Percentiles rank a stretch among this genome's conserved stretches.
Conservation (phyloP, 2,113 vertebrate species). For the Gorsachius goisagi region DNA sequence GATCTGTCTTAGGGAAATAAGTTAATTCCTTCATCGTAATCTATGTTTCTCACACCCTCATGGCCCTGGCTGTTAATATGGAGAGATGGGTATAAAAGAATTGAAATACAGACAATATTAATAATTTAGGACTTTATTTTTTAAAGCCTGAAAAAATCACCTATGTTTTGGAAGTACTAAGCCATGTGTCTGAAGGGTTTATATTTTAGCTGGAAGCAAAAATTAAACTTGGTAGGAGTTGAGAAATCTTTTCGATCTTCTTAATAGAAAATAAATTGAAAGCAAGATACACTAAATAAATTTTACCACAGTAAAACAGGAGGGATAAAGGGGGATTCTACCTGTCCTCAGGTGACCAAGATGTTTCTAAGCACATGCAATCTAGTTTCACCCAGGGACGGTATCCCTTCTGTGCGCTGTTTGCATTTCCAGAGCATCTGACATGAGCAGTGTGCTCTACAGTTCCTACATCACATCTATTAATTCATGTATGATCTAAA, state of each 20-base stretch:
- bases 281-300: background rate
- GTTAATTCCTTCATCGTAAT: background rate
- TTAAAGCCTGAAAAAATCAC: background rate
- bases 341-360: background rate
- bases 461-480: background rate
- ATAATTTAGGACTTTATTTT: background rate
- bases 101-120: background rate
- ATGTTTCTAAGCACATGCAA: background rate
- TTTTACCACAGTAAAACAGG: background rate
- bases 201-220: slow-evolving; percentile 10
- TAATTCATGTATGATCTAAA: background rate
- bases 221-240: background rate
- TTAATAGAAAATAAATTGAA: background rate
- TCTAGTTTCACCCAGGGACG: background rate
- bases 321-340: background rate
- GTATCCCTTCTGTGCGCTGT: background rate
- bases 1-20: background rate
- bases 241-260: background rate
- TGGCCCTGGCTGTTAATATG: background rate
- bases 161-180: background rate
- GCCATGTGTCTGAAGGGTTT: background rate
- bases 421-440: background rate
- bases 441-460: background rate
- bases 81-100: background rate
- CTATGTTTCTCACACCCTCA: background rate